A percentile compares a stretch with the other conserved stretches of the same genome.
Evolutionary conservation across 2,113 vertebrate genomes (phyloP).

Genomic region (Datnioides undecimradiatus): DNA sequence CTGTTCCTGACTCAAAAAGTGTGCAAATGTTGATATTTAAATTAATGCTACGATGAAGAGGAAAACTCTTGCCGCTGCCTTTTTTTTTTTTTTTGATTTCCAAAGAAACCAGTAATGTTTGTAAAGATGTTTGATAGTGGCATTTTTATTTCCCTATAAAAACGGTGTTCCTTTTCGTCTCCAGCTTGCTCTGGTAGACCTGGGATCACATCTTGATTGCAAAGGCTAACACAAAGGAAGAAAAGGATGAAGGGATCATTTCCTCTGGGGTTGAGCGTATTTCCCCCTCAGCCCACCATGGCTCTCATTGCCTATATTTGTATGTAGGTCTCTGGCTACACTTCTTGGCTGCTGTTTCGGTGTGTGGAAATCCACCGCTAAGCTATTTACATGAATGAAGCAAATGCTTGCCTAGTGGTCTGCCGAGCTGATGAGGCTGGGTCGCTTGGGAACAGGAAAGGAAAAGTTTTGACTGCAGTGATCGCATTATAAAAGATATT

Average conservation of each 20-base stretch:
- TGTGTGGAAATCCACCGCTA: constrained; percentile 45
- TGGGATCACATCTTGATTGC: constrained; percentile 25
- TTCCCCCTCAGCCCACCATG: constrained; percentile 23
- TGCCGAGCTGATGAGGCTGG: constrained; percentile 31
- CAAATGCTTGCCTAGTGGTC: constrained; percentile 24
- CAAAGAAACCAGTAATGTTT: background rate
- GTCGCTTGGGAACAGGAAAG: constrained; percentile 3
- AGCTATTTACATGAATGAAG: constrained; percentile 54
- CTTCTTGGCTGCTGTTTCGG: constrained; percentile 31
- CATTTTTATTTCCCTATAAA: background rate
- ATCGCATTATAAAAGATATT: background rate
- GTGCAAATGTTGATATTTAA: constrained; percentile 10
- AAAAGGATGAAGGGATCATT: constrained; percentile 11
- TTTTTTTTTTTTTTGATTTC: constrained; percentile 3
- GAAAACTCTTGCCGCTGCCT: background rate
- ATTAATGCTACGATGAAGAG: constrained; percentile 5
- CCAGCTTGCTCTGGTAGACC: background rate
- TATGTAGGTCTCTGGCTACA: constrained; percentile 34
- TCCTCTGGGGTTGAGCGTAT: constrained; percentile 1
- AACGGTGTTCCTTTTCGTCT: background rate
- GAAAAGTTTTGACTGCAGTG: constrained; percentile 10
- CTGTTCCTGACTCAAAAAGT: constrained; percentile 19
- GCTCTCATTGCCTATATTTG: constrained; percentile 35
- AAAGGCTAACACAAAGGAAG: constrained; percentile 12
- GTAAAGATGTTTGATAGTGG: background rate